Conservation (phyloP, 2,797 vertebrate species). For the Alauda arvensis region DNA sequence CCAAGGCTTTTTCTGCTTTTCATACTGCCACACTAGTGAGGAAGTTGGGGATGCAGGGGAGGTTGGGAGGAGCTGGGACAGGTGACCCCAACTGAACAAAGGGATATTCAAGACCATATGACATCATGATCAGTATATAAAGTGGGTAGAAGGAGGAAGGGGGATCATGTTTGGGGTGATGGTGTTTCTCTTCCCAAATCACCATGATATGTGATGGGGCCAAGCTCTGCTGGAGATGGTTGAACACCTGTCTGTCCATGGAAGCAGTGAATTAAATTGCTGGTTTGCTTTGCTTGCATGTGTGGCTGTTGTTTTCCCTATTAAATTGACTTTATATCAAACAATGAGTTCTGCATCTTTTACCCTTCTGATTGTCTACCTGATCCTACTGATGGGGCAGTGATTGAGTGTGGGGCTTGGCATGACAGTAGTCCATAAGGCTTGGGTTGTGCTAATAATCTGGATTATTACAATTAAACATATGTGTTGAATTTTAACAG, state of each 20-base stretch:
- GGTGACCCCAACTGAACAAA: not conserved
- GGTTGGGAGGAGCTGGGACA: not conserved
- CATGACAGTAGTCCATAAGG: not conserved
- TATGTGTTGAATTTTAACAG: not conserved
- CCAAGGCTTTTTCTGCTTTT: not conserved
- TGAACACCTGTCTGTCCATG: not conserved
- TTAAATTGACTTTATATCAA: not conserved
- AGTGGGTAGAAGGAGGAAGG: accelerated
- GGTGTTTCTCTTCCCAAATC: not conserved
- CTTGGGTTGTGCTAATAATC: not conserved
- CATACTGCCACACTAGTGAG: accelerated
- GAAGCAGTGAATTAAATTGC: not conserved
- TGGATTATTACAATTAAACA: not conserved
- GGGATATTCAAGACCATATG: accelerated
- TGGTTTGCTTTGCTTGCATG: accelerated
- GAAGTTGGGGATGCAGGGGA: not conserved
- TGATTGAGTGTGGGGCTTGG: accelerated
- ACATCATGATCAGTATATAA: accelerated
- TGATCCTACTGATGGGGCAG: accelerated
- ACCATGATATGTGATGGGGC: accelerated
- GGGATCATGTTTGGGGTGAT: not conserved
- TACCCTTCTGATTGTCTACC: not conserved
- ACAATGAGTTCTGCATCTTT: not conserved
- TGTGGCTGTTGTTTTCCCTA: not conserved
- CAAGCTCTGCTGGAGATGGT: not conserved